Conservation (phyloP, 1,140 invertebrate genomes). For the Neodiprion virginianus region DNA sequence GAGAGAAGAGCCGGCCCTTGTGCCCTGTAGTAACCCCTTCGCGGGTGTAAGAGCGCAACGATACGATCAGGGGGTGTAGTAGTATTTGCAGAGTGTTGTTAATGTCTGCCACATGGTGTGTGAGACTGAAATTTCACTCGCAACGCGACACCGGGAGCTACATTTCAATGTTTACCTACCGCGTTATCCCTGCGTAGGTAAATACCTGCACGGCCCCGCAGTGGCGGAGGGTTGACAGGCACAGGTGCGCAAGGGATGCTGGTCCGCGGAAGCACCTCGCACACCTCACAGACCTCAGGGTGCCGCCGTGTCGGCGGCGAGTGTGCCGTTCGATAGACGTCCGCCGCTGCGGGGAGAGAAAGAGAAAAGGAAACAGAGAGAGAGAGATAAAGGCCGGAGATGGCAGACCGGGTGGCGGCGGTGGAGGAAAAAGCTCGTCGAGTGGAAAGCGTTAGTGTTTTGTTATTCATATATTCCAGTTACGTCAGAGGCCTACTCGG, state of each 20-base stretch:
- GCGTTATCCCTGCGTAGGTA: neutral
- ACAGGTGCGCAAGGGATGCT: neutral
- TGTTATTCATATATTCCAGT: neutral
- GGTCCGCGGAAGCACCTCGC: neutral
- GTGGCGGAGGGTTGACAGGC: neutral
- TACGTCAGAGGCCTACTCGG: neutral
- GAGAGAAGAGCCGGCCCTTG: too few relatives aligned
- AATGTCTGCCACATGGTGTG: too few relatives aligned
- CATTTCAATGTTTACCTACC: neutral
- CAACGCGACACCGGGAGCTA: neutral
- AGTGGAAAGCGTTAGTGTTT: slow-evolving; percentile 5
- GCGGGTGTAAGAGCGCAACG: too few relatives aligned
- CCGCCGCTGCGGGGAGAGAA: neutral
- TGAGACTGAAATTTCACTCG: too few relatives aligned
- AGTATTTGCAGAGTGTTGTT: too few relatives aligned
- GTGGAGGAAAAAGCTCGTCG: neutral
- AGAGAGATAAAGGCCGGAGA: neutral
- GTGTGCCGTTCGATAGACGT: too few relatives aligned
- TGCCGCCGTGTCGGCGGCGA: too few relatives aligned
- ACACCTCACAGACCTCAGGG: too few relatives aligned
- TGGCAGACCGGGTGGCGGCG: neutral
- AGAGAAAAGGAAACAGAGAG: neutral
- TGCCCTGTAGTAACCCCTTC: too few relatives aligned
- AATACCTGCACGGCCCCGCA: neutral
- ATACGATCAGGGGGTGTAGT: too few relatives aligned